Evolutionary conservation across 2,797 vertebrate genomes (phyloP).

Genomic region (Sardinella longiceps): DNA sequence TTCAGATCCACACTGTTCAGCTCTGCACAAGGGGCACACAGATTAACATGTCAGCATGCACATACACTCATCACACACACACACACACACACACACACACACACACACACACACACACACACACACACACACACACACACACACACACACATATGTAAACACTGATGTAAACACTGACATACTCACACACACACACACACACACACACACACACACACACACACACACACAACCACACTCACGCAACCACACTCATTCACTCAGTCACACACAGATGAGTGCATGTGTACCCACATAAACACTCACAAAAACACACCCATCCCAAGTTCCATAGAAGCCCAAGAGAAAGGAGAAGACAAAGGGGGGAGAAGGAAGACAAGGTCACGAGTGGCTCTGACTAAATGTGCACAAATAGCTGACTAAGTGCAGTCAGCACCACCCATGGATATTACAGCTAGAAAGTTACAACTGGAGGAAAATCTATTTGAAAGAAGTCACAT

Average conservation of each 20-base stretch:
- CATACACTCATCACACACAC: conserved; percentile 32
- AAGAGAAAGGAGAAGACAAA: neutral
- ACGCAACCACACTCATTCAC: conserved; percentile 29
- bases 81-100: conserved; percentile 13
- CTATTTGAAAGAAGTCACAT: too few relatives aligned
- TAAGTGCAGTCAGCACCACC: too few relatives aligned
- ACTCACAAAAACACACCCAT: conserved; percentile 28
- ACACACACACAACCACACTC: neutral
- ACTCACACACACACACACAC: conserved; percentile 7
- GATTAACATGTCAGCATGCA: neutral
- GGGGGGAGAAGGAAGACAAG: neutral
- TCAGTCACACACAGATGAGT: conserved; percentile 25
- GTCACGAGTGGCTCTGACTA: neutral
- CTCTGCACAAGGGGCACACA: conserved; percentile 70
- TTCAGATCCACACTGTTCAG: conserved; percentile 91
- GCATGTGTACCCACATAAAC: conserved; percentile 11
- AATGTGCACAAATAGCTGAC: neutral
- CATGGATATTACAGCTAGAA: too few relatives aligned
- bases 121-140: conserved; percentile 32
- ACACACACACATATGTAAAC: conserved; percentile 21
- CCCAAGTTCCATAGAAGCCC: neutral
- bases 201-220: neutral
- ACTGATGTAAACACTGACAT: conserved; percentile 23
- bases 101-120: conserved; percentile 29
- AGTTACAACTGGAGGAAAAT: too few relatives aligned